These are phyloP conservation scores for Drosophila diplacantha DNA, from an alignment of 2,888 invertebrate species.

Conservation along the genomic window DNA sequence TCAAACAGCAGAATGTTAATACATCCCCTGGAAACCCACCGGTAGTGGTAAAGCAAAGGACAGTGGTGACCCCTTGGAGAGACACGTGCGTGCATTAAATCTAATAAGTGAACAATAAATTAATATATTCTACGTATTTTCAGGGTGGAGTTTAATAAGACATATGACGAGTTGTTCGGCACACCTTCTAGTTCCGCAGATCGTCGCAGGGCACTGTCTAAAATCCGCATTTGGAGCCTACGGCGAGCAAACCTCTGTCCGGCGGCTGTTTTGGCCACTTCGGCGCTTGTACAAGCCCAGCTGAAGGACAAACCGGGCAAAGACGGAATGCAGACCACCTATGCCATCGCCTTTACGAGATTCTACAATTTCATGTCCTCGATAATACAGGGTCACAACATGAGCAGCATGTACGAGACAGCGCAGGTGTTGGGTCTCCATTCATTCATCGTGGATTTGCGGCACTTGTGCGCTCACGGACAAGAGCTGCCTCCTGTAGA, in stretches of 20 bases:
- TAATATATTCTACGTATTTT: not conserved
- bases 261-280: conserved; percentile 75
- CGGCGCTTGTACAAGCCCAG: conserved; percentile 71
- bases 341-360: conserved; percentile 75
- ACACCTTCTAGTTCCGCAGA: conserved; percentile 38
- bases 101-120: not conserved
- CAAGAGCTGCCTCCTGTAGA: conserved; percentile 71
- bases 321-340: conserved; percentile 63
- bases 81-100: conserved; percentile 65
- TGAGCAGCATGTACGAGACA: conserved; percentile 76
- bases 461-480: conserved; percentile 77
- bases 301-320: conserved; percentile 62
- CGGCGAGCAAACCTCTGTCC: conserved; percentile 74
- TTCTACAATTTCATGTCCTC: conserved; percentile 78
- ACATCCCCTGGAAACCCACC: not conserved
- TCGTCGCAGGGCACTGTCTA: conserved; percentile 58
- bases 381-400: conserved; percentile 72
- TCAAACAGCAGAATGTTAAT: conserved; percentile 13
- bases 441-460: conserved; percentile 76
- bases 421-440: conserved; percentile 74
- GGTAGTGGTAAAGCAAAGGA: conserved; percentile 57
- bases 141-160: conserved; percentile 73
- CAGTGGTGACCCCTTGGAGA: conserved; percentile 75
- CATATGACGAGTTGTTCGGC: conserved; percentile 72
- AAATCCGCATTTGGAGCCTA: conserved; percentile 74